These are phyloP conservation scores for Sitodiplosis mosellana DNA, from an alignment of 1,140 invertebrate genomes.

Conservation along the genomic window DNA sequence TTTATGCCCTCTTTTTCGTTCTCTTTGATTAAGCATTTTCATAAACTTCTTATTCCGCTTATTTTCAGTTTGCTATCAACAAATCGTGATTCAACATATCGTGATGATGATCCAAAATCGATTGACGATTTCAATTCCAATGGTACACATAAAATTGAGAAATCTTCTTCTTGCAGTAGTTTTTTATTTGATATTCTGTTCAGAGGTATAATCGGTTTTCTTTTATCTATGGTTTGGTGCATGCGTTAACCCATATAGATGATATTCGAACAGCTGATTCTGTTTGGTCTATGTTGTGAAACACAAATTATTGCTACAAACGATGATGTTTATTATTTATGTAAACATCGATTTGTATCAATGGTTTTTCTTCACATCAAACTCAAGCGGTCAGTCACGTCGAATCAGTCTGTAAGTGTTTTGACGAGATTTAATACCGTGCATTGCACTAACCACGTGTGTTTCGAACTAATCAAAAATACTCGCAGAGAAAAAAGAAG, in stretches of 20 bases:
- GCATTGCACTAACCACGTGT: not conserved
- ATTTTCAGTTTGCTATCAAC: slow-evolving; percentile 55
- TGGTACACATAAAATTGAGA: slow-evolving; percentile 22
- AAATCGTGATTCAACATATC: slow-evolving; percentile 30
- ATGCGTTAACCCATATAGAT: too few species aligned
- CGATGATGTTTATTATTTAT: too few species aligned
- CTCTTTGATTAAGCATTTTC: not conserved
- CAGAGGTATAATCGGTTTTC: slow-evolving; percentile 19
- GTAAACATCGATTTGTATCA: too few species aligned
- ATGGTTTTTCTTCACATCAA: too few species aligned
- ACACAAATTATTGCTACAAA: too few species aligned
- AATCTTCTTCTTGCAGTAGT: slow-evolving; percentile 26
- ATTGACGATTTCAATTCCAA: slow-evolving; percentile 16
- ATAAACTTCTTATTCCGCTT: too few species aligned
- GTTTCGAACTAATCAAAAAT: not conserved
- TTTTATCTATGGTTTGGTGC: too few species aligned
- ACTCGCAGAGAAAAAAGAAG: not conserved
- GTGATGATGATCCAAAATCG: slow-evolving; percentile 18
- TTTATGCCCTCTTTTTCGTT: not conserved
- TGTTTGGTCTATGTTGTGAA: too few species aligned
- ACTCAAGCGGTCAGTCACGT: not conserved
- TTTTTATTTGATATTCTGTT: slow-evolving; percentile 26
- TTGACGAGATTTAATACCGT: not conserved
- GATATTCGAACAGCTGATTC: too few species aligned
- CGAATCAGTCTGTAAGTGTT: not conserved